Base-by-base conservation (phyloP, 2,797 vertebrate genomes). In the Phataginus tetradactyla region DNA sequence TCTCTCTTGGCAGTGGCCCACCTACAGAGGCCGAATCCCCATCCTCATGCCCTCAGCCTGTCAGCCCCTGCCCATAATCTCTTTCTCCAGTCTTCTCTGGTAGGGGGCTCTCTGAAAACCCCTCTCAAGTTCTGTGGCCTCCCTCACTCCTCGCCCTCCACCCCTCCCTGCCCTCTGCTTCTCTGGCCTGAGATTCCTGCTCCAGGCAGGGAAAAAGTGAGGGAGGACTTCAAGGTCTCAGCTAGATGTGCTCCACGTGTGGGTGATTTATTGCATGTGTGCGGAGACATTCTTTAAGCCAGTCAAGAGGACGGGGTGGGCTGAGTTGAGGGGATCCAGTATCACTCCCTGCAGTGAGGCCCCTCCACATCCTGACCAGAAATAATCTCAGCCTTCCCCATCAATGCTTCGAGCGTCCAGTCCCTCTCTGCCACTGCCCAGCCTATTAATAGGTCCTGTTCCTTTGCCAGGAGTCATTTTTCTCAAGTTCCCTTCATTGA, bases 351-450 rank as follows among this genome's bases (percentile, higher is more conserved):
- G 51, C 11, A 79, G 77, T 20, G 89, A 94, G 96, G 97, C 97
- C 94, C 96, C 95, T 96, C 86, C 63, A 86, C 91, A 80, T 93
- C 84, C 96, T 87, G 88, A 96, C 96, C 94, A 98, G 97, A 98
- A 98, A 98, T 98, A 98, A 97, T 98, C 90, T 57, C 77, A 95
- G 94, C 85, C 92, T 90, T 97, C 96, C 85, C 95, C 95, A 96
- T 85, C 85, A n/a, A 42, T 90, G 91, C 80, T 55, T 91, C 80
- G 63, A 57, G 59, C 53, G 0, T 74, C 80, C 94, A 80, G 91
- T 78, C 90, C 78, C 91, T 96, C 93, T 92, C 97, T 17, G 79
- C 74, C 25, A 45, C 96, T 95, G 95, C 96, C 91, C 85, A 63
- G 66, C 86, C 97, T 98, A 98, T 98, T 97, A 97, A 97, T 98